These are phyloP conservation scores for Atrina japonica DNA, from an alignment of 2,888 invertebrate species.

Conservation along the genomic window DNA sequence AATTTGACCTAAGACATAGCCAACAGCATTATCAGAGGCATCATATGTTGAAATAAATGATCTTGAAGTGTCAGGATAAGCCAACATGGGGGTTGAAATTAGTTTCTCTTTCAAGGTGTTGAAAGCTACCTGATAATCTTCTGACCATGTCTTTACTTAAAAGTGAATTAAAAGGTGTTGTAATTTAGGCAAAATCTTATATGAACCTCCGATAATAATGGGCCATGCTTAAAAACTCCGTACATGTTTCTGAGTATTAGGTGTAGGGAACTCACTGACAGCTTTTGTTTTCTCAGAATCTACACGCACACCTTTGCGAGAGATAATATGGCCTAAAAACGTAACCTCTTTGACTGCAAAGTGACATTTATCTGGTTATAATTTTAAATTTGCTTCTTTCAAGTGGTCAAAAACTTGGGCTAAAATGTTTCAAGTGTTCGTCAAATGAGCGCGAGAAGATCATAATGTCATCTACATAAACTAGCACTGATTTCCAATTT, in stretches of 20 bases:
- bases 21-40: slow-evolving; percentile 40
- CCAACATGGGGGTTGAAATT: slow-evolving; percentile 45
- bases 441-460: slow-evolving; percentile 52
- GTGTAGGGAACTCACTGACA: slow-evolving; percentile 36
- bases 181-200: slow-evolving; percentile 45
- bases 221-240: slow-evolving; percentile 38
- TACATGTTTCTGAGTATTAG: slow-evolving; percentile 34
- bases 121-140: slow-evolving; percentile 43
- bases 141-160: slow-evolving; percentile 52
- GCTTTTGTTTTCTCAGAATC: slow-evolving; percentile 36
- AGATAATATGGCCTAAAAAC: slow-evolving; percentile 39
- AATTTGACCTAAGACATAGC: slow-evolving; percentile 41
- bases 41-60: slow-evolving; percentile 45
- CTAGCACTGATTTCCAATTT: slow-evolving; percentile 56
- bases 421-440: slow-evolving; percentile 51
- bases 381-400: slow-evolving; percentile 24
- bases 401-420: slow-evolving; percentile 30
- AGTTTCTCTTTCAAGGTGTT: slow-evolving; percentile 29
- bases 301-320: slow-evolving; percentile 40
- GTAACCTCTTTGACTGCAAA: slow-evolving; percentile 30
- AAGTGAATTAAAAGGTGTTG: slow-evolving; percentile 45
- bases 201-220: slow-evolving; percentile 52
- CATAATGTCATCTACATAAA: slow-evolving; percentile 55
- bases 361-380: slow-evolving; percentile 38
- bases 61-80: slow-evolving; percentile 43